phyloP scores from a whole-genome alignment of 2,797 vertebrate species.

The Percopsis omiscomaycus region DNA sequence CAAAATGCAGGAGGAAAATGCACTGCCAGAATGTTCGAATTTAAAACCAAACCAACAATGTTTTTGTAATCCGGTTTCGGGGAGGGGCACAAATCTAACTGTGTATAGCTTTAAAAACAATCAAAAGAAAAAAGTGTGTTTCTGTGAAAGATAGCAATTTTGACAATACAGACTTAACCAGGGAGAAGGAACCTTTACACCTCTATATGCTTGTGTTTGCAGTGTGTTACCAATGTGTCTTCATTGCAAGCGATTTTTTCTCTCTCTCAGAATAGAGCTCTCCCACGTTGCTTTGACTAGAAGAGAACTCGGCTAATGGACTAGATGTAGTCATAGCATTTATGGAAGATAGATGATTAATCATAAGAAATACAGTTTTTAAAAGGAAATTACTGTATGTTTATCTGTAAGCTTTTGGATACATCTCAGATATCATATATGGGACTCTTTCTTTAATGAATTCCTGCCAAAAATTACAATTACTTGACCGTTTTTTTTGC shows the following conservation, averaged over 20 bases:
- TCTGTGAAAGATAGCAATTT: not conserved
- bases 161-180: slow-evolving; percentile 47
- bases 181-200: slow-evolving; percentile 26
- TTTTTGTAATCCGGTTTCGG: no score
- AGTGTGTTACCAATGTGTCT: slow-evolving; percentile 64
- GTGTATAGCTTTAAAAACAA: no score
- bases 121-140: not conserved
- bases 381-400: slow-evolving; percentile 41
- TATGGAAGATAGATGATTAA: slow-evolving; percentile 33
- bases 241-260: no score
- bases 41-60: no score
- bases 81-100: no score
- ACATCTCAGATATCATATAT: slow-evolving; percentile 23
- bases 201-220: slow-evolving; percentile 72
- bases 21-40: no score
- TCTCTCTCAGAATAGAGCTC: slow-evolving; percentile 29
- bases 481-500: not conserved
- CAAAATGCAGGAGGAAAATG: no score
- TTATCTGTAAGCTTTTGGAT: slow-evolving; percentile 40
- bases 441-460: slow-evolving; percentile 38
- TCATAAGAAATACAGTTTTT: slow-evolving; percentile 34
- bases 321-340: slow-evolving; percentile 55
- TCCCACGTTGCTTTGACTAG: slow-evolving; percentile 36
- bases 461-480: slow-evolving; percentile 56
- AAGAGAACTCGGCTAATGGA: slow-evolving; percentile 46